Evolutionary conservation across 2,797 vertebrate species (phyloP).

Genomic region (Poecilia velifera): DNA sequence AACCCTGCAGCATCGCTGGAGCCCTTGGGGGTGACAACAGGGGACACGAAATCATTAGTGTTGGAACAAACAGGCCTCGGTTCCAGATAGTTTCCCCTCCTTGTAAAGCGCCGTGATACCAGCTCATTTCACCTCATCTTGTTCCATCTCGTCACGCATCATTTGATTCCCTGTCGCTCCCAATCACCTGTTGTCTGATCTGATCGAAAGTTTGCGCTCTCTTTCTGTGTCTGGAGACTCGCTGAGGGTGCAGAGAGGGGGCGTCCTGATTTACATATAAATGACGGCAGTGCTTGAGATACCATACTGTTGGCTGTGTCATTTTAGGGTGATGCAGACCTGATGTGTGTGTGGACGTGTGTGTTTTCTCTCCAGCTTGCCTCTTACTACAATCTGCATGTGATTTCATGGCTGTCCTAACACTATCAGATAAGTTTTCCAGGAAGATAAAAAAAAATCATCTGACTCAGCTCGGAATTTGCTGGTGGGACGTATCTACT

Average conservation of each 20-base stretch:
- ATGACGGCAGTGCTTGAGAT: constrained; percentile 46
- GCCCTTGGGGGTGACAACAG: constrained; percentile 21
- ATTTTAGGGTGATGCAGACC: constrained; percentile 29
- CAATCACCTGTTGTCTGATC: constrained; percentile 49
- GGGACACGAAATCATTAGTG: constrained; percentile 51
- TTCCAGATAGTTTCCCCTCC: constrained; percentile 30
- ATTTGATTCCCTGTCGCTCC: constrained; percentile 34
- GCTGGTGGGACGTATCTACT: neutral
- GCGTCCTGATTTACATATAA: constrained; percentile 70
- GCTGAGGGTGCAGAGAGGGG: constrained; percentile 5
- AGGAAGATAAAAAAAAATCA: constrained; percentile 42
- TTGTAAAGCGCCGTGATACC: constrained; percentile 25
- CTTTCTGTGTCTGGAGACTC: constrained; percentile 32
- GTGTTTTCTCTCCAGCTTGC: constrained; percentile 28
- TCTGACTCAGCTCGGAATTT: constrained; percentile 40
- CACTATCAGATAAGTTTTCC: constrained; percentile 47
- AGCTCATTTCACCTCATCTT: constrained; percentile 40
- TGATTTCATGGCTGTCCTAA: constrained; percentile 37
- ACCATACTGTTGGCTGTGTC: constrained; percentile 35
- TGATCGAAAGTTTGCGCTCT: constrained; percentile 40
- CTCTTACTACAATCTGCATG: constrained; percentile 19
- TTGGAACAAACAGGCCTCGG: constrained; percentile 46
- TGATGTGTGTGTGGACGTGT: neutral
- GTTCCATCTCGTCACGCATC: constrained; percentile 30
- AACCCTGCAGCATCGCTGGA: constrained; percentile 4